Percentiles rank a stretch among this genome's conserved stretches.
phyloP scores from a whole-genome alignment of 2,888 invertebrate genomes.

The Cinara cedri region DNA sequence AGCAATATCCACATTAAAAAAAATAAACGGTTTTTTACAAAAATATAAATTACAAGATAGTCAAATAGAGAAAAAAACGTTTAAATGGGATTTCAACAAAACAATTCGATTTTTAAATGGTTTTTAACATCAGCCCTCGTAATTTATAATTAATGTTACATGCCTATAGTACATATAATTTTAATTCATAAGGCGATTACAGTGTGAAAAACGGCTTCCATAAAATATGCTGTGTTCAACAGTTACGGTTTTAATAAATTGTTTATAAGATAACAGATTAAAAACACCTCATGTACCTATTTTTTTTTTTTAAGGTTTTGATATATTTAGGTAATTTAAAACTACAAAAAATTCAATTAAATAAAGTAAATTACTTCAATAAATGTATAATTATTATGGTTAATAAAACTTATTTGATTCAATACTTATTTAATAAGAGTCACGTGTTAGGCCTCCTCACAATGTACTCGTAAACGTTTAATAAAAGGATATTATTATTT shows the following conservation, averaged over 20 bases:
- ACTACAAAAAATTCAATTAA: background rate
- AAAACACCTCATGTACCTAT: background rate
- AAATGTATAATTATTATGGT: conserved; percentile 15
- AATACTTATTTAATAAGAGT: no score
- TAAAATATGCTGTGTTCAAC: conserved; percentile 31
- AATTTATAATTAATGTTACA: conserved; percentile 4
- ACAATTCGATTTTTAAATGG: conserved; percentile 16
- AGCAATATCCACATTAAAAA: no score
- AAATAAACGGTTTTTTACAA: background rate
- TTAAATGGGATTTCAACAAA: background rate
- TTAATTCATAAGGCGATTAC: conserved; percentile 30
- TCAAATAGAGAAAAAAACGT: background rate
- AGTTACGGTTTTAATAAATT: background rate
- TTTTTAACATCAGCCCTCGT: conserved; percentile 5
- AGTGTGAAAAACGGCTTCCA: background rate
- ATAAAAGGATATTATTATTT: no score
- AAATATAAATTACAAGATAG: background rate
- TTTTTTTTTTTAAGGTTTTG: background rate
- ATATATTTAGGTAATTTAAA: background rate
- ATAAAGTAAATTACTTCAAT: conserved; percentile 14
- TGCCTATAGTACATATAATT: conserved; percentile 5
- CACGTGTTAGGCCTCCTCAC: no score
- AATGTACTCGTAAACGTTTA: no score
- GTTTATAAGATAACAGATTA: conserved; percentile 5
- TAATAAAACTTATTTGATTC: background rate